These are phyloP conservation scores for Callorhinus ursinus DNA, from an alignment of 2,113 vertebrate species.

Conservation along the genomic window DNA sequence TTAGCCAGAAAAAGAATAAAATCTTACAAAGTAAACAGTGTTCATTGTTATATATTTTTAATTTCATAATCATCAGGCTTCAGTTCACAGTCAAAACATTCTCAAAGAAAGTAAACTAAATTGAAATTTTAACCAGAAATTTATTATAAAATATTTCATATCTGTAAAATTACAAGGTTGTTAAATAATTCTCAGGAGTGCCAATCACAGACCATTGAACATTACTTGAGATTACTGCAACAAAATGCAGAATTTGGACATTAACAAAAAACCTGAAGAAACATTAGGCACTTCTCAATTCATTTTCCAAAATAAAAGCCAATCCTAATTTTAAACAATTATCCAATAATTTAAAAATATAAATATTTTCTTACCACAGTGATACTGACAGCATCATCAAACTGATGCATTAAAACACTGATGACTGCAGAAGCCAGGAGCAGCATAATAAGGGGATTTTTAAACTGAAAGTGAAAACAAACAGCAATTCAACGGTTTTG, in stretches of 20 bases:
- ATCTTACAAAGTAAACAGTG: background rate
- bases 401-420: conserved; percentile 98
- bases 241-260: background rate
- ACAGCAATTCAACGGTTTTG: conserved; percentile 69
- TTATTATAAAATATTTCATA: background rate
- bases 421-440: conserved; percentile 98
- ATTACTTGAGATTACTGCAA: background rate
- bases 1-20: conserved; percentile 38
- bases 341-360: background rate
- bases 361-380: conserved; percentile 92
- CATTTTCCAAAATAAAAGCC: background rate
- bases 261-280: background rate
- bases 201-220: background rate
- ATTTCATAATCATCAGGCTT: conserved; percentile 20
- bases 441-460: conserved; percentile 98
- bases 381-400: conserved; percentile 99
- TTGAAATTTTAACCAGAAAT: conserved; percentile 40
- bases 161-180: background rate
- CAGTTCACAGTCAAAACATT: conserved; percentile 9
- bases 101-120: conserved; percentile 40
- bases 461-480: conserved; percentile 91
- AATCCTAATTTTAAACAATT: conserved; percentile 2
- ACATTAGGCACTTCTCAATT: background rate
- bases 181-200: conserved; percentile 25
- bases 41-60: conserved; percentile 14